These are phyloP conservation scores for Polypedilum vanderplanki DNA, from an alignment of 1,140 invertebrate species.

Conservation along the genomic window DNA sequence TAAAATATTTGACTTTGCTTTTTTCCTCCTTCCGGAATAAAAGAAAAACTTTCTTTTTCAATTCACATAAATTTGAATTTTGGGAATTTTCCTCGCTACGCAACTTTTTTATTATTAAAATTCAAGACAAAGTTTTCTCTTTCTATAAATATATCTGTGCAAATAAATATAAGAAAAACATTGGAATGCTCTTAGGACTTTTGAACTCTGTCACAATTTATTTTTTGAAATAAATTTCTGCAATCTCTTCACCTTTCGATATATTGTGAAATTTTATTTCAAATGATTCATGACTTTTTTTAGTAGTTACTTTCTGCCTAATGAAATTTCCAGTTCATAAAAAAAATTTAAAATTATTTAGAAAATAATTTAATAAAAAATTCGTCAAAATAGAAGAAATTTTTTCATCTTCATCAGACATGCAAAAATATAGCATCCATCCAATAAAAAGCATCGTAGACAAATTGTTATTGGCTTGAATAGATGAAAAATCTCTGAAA, in stretches of 20 bases:
- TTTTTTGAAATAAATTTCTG: too few relatives aligned
- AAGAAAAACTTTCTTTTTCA: not conserved
- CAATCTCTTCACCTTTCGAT: not conserved
- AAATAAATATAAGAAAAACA: not conserved
- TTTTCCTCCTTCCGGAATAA: not conserved
- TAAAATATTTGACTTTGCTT: constrained; percentile 19
- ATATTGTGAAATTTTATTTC: not conserved
- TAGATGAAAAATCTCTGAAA: not conserved
- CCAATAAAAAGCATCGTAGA: not conserved
- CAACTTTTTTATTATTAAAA: constrained; percentile 1
- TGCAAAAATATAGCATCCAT: not conserved
- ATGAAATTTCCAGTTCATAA: too few relatives aligned
- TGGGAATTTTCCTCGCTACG: not conserved
- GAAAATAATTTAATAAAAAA: too few relatives aligned
- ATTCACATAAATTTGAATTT: constrained; percentile 1
- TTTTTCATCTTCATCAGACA: not conserved
- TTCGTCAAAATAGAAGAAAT: too few relatives aligned
- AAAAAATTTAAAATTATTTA: too few relatives aligned
- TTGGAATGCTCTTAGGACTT: constrained; percentile 14
- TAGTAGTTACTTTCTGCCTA: not conserved
- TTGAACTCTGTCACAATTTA: too few relatives aligned
- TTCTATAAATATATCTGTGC: too few relatives aligned
- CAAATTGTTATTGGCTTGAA: not conserved
- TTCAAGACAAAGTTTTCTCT: not conserved
- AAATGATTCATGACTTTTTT: not conserved